Conservation (phyloP, 2,888 invertebrate species). For the Acleris cristana region DNA sequence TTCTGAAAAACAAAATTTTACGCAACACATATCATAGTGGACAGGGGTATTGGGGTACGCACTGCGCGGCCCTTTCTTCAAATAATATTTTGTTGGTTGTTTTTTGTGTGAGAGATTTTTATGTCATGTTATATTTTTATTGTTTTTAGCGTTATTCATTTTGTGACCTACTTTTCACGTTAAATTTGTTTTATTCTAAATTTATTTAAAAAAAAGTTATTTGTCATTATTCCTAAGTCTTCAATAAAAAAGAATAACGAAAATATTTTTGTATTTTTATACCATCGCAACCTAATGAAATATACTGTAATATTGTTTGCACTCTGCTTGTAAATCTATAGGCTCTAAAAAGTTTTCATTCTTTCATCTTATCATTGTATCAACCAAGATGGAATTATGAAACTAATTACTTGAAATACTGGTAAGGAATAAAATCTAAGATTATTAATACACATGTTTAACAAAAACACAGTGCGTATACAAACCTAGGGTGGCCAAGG, state of each 20-base stretch:
- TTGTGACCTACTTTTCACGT: too few relatives aligned
- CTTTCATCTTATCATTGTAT: too few relatives aligned
- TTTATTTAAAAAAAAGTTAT: too few relatives aligned
- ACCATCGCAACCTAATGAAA: too few relatives aligned
- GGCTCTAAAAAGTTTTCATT: too few relatives aligned
- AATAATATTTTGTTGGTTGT: not conserved
- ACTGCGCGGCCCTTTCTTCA: constrained; percentile 45
- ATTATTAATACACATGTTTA: not conserved
- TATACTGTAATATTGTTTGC: too few relatives aligned
- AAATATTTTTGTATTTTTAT: too few relatives aligned
- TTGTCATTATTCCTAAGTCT: too few relatives aligned
- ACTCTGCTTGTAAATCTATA: too few relatives aligned
- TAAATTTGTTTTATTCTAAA: too few relatives aligned
- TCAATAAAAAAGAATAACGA: too few relatives aligned
- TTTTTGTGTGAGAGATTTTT: not conserved
- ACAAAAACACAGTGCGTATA: constrained; percentile 50
- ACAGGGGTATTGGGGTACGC: constrained; percentile 60
- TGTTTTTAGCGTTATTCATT: not conserved
- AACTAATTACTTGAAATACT: not conserved
- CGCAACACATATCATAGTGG: constrained; percentile 81
- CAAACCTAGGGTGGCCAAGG: constrained; percentile 52
- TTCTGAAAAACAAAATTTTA: constrained; percentile 82
- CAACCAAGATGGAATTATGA: too few relatives aligned
- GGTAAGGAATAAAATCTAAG: not conserved
- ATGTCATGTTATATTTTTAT: not conserved